These are phyloP conservation scores for Diorhabda sublineata DNA, from an alignment of 1,140 invertebrate species.

Conservation along the genomic window DNA sequence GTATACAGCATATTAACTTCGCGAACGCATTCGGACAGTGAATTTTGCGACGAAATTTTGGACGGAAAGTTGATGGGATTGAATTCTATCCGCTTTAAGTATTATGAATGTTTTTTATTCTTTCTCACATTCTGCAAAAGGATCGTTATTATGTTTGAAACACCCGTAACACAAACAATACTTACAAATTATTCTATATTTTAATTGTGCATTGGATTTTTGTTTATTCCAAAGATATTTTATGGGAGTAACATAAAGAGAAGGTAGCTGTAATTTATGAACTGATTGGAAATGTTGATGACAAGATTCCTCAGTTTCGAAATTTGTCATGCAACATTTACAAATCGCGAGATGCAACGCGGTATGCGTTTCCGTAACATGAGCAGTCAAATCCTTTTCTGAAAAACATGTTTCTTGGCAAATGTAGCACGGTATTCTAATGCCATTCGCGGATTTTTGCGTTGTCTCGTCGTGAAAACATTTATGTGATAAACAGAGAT, in stretches of 20 bases:
- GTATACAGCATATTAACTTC: too few species aligned
- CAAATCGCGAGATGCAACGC: neutral
- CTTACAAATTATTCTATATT: neutral
- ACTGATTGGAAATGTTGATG: neutral
- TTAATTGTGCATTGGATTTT: neutral
- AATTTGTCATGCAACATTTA: constrained; percentile 17
- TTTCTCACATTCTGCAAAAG: neutral
- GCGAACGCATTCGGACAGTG: too few species aligned
- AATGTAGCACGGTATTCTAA: constrained; percentile 17
- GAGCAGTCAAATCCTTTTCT: constrained; percentile 11
- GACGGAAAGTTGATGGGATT: too few species aligned
- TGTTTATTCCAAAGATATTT: too few species aligned
- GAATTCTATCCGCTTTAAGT: too few species aligned
- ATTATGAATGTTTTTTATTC: neutral
- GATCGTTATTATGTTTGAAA: neutral
- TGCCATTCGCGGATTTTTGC: constrained; percentile 9
- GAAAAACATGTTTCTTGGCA: constrained; percentile 24
- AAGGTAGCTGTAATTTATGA: neutral
- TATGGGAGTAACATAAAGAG: neutral
- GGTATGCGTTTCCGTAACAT: constrained; percentile 16
- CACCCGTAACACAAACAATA: neutral
- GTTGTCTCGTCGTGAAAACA: constrained; percentile 15
- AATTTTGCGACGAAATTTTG: too few species aligned
- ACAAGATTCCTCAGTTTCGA: constrained; percentile 12
- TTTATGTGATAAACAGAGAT: constrained; percentile 4